A percentile compares a stretch with the other conserved stretches of the same genome.
Evolutionary conservation across 2,113 vertebrate genomes (phyloP).

Genomic region (Plestiodon gilberti): DNA sequence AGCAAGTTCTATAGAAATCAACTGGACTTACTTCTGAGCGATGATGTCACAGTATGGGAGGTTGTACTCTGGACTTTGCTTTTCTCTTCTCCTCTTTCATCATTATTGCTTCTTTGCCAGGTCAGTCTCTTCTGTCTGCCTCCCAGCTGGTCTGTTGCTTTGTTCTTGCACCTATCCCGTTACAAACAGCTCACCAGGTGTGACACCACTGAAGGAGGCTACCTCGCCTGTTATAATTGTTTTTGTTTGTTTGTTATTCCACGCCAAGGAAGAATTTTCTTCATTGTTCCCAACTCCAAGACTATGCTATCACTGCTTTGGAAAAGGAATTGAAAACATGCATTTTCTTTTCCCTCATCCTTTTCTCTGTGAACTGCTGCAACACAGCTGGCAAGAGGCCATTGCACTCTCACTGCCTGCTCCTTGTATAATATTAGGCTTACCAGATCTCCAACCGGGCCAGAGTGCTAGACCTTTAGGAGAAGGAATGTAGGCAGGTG

Average conservation of each 20-base stretch:
- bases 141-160: background rate
- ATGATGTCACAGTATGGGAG: background rate
- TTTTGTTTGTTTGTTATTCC: background rate
- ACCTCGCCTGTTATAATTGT: background rate
- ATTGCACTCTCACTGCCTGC: background rate
- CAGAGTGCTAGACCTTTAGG: too few species aligned
- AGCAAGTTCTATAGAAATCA: background rate
- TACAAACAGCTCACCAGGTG: slow-evolving; percentile 12
- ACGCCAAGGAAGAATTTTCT: background rate
- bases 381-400: background rate
- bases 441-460: too few species aligned
- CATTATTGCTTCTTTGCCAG: background rate
- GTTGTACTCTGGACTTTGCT: background rate
- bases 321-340: background rate
- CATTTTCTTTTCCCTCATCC: background rate
- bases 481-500: too few species aligned
- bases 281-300: background rate
- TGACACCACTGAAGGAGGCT: background rate
- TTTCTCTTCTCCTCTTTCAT: background rate
- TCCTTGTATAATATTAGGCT: background rate
- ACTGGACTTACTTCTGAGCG: background rate
- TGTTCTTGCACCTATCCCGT: background rate
- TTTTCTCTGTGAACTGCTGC: background rate
- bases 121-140: background rate
- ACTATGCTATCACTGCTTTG: background rate